phyloP scores from a whole-genome alignment of 2,888 invertebrate species.

The Perithous albicinctus region DNA sequence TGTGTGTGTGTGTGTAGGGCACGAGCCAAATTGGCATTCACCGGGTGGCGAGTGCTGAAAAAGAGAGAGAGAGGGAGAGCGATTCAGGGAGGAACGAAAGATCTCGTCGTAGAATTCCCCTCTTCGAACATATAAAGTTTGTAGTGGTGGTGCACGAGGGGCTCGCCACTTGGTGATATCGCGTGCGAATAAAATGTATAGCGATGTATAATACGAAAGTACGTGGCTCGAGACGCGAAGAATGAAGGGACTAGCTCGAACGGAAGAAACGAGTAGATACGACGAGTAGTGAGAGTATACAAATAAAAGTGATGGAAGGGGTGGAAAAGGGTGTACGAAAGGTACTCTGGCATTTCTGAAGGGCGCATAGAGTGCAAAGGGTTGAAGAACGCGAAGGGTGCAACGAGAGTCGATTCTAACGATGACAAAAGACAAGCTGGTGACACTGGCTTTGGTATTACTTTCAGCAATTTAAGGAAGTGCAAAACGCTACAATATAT shows the following conservation, averaged over 20 bases:
- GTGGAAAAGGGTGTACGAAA: background rate
- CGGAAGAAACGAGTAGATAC: background rate
- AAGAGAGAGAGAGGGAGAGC: too few relatives aligned
- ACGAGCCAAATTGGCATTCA: constrained; percentile 67
- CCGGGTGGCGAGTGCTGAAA: constrained; percentile 48
- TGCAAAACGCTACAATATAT: too few relatives aligned
- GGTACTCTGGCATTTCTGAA: constrained; percentile 20
- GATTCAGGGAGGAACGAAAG: constrained; percentile 12
- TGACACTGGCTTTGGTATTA: background rate
- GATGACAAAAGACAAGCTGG: background rate
- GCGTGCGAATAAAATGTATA: constrained; percentile 61
- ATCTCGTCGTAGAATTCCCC: constrained; percentile 5
- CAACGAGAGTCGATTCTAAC: background rate
- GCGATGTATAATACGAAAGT: too few relatives aligned
- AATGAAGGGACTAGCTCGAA: background rate
- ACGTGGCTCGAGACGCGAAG: constrained; percentile 20
- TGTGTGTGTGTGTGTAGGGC: constrained; percentile 51
- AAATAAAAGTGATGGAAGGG: constrained; percentile 11
- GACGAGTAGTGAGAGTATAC: constrained; percentile 8
- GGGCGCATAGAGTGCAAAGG: background rate
- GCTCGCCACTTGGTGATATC: constrained; percentile 50
- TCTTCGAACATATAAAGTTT: background rate
- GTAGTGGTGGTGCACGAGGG: constrained; percentile 24
- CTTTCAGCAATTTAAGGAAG: background rate
- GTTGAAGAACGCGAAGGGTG: background rate